phyloP scores from a whole-genome alignment of 2,888 invertebrate genomes.

The Lasioglossum marginatum region DNA sequence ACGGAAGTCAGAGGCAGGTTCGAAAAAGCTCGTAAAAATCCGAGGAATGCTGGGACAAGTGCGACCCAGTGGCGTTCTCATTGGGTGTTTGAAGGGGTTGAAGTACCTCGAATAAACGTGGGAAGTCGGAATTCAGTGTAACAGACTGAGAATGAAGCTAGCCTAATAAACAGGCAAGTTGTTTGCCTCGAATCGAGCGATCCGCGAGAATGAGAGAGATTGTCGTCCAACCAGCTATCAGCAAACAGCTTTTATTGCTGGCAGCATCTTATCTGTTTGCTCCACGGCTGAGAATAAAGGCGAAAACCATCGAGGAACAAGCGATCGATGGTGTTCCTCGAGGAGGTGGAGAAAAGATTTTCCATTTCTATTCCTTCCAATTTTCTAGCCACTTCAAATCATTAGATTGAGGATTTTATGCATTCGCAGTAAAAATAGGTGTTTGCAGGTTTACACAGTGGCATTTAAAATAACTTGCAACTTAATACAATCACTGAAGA shows the following conservation, averaged over 20 bases:
- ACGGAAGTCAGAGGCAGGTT: not conserved
- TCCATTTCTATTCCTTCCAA: too few relatives aligned
- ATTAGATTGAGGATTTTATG: too few relatives aligned
- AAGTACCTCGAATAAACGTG: not conserved
- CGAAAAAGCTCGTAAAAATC: not conserved
- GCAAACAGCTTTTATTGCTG: constrained; percentile 15
- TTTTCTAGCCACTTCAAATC: too few relatives aligned
- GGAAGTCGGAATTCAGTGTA: not conserved
- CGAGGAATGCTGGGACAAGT: not conserved
- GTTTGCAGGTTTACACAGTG: too few relatives aligned
- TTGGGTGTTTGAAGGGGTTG: not conserved
- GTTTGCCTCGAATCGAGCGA: not conserved
- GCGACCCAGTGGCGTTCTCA: not conserved
- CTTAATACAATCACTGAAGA: too few relatives aligned
- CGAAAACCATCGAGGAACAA: not conserved
- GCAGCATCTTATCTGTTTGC: constrained; percentile 16
- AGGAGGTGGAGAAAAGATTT: too few relatives aligned
- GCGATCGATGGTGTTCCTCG: not conserved
- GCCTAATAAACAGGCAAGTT: not conserved
- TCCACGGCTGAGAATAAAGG: not conserved
- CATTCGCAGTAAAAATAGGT: too few relatives aligned
- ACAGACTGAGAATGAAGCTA: not conserved
- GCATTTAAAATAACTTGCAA: too few relatives aligned
- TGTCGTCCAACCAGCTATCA: constrained; percentile 10
- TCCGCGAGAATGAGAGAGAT: not conserved